Base-by-base conservation (phyloP, 2,113 vertebrate species). In the Phocoena sinus region DNA sequence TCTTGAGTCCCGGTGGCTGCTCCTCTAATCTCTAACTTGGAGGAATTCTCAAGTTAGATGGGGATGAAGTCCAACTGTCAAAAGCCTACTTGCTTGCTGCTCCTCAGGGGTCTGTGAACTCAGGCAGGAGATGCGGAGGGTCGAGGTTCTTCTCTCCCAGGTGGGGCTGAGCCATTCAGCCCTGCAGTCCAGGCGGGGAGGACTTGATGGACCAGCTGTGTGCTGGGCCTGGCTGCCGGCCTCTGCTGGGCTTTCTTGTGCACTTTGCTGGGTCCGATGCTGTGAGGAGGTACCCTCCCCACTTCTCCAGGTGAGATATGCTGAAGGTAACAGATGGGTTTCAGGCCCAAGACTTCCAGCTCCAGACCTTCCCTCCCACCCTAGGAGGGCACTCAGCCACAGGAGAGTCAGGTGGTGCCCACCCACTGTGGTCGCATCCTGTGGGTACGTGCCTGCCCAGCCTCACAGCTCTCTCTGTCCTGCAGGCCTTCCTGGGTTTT, bases 401-500 rank as follows among this genome's bases (percentile, higher is more conserved):
- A 76, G 44, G 62, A 74, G 50, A 20, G 56, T 6, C 13, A 77
- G 41, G 47, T 18, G 0, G 56, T 44, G 12, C 26, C 31, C 14
- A 4, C 36, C 20, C 0, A 0, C 8, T 5, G 0, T 2, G 18
- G 73, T 14, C 8, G 0, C 53, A 13, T 11, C 33, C 41, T 77
- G 44, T 4, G 2, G 8, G 53, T 5, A 5, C 0, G 0, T 18
- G 15, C 95, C 0, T 0, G 1, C 56, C 2, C 33, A 60, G 1
- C 25, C 93, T 97, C 93, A 41, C 67, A 10, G 65, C 5, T 83
- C 1, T 93, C 74, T 95, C 96, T 93, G 80, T 77, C 79, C 77
- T 5, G 8, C 98, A 99, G 99, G 99, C 99, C 83, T 97, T 99
- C 95, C 98, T 99, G 91, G 99, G 99, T 71, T 99, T 99, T 93